Conservation (phyloP, 2,797 vertebrate species). For the Danio albolineatus region DNA sequence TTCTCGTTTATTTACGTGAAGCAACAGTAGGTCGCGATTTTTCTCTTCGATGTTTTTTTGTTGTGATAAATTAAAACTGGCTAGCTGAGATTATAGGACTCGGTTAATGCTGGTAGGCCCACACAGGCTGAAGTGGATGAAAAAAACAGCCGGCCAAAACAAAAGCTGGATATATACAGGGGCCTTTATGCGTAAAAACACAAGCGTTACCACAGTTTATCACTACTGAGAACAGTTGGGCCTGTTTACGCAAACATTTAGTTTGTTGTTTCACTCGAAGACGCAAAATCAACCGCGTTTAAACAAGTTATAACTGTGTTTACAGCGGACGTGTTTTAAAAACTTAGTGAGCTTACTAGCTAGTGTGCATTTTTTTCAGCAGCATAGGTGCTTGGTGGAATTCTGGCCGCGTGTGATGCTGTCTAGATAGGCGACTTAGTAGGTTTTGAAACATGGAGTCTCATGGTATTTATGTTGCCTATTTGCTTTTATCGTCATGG, state of each 20-base stretch:
- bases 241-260: background rate
- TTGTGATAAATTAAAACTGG: slow-evolving; percentile 1
- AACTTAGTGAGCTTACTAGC: slow-evolving; percentile 2
- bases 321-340: background rate
- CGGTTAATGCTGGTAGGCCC: slow-evolving; percentile 16
- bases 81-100: slow-evolving; percentile 19
- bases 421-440: background rate
- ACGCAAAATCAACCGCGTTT: background rate
- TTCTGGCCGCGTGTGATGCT: background rate
- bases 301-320: slow-evolving; percentile 5
- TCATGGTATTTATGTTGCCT: background rate
- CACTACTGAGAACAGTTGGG: too few relatives aligned
- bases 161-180: slow-evolving; percentile 1
- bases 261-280: background rate
- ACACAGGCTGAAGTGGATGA: slow-evolving; percentile 10
- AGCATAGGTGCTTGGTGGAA: background rate
- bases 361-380: background rate
- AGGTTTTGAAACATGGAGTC: background rate
- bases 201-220: background rate
- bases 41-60: slow-evolving; percentile 8
- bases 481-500: background rate
- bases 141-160: slow-evolving; percentile 33
- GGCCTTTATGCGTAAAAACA: slow-evolving; percentile 31
- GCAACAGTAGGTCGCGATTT: slow-evolving; percentile 35
- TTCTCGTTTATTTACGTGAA: background rate